Evolutionary conservation across 2,888 invertebrate genomes (phyloP).

Genomic region (Notocelia uddmanniana): DNA sequence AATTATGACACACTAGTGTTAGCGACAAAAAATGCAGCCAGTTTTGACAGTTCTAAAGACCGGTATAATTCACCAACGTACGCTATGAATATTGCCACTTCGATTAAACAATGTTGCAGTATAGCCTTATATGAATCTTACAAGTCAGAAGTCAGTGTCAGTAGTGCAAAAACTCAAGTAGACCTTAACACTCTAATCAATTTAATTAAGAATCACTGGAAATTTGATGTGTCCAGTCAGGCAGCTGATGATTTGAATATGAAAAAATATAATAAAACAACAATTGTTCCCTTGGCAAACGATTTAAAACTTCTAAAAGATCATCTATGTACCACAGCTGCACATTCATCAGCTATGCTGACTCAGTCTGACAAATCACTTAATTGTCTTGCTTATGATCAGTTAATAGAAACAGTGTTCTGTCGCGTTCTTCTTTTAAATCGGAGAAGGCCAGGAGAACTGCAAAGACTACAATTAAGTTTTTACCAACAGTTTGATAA

Average conservation of each 20-base stretch:
- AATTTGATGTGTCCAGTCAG: constrained; percentile 6
- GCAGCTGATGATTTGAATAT: constrained; percentile 9
- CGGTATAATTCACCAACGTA: constrained; percentile 31
- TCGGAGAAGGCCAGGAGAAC: constrained; percentile 3
- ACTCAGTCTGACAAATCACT: background rate
- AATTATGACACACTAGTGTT: constrained; percentile 19
- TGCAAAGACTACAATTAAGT: constrained; percentile 1
- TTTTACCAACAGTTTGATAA: constrained; percentile 6
- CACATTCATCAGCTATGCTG: constrained; percentile 13
- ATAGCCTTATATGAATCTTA: constrained; percentile 13
- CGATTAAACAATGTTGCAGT: constrained; percentile 16
- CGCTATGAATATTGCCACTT: constrained; percentile 35
- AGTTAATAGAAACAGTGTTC: constrained; percentile 8
- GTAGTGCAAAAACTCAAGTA: constrained; percentile 9
- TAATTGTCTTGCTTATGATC: constrained; percentile 9
- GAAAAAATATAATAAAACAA: constrained; percentile 17
- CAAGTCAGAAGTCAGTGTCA: constrained; percentile 2
- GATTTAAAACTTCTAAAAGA: constrained; percentile 14
- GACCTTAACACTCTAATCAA: constrained; percentile 5
- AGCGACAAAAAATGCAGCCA: constrained; percentile 23
- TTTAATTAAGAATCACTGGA: constrained; percentile 2
- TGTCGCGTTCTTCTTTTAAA: constrained; percentile 6
- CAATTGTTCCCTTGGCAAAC: constrained; percentile 6
- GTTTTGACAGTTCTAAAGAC: constrained; percentile 23
- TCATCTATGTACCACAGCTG: constrained; percentile 1